phyloP scores from a whole-genome alignment of 2,888 invertebrate genomes.

The Acleris literana region DNA sequence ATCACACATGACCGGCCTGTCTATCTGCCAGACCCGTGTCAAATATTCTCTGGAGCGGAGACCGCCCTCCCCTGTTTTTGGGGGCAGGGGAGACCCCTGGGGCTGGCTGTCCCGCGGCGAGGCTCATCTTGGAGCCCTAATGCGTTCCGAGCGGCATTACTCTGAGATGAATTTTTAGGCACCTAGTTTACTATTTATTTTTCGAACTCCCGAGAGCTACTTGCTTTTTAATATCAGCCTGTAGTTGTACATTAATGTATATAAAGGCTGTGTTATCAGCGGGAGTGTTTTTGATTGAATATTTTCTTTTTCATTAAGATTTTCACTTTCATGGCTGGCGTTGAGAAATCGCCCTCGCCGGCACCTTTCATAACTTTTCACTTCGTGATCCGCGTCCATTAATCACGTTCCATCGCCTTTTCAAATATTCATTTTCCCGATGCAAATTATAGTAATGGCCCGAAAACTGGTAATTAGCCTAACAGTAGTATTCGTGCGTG shows the following conservation, averaged over 20 bases:
- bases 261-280: slow-evolving; percentile 6
- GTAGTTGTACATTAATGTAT: background rate
- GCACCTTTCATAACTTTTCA: slow-evolving; percentile 83
- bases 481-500: slow-evolving; percentile 52
- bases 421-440: slow-evolving; percentile 83
- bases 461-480: slow-evolving; percentile 76
- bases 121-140: slow-evolving; percentile 82
- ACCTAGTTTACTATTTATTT: slow-evolving; percentile 40
- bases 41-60: slow-evolving; percentile 84
- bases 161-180: slow-evolving; percentile 77
- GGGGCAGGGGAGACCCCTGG: slow-evolving; percentile 73
- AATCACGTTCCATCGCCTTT: slow-evolving; percentile 81
- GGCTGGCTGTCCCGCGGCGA: slow-evolving; percentile 81
- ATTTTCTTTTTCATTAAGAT: slow-evolving; percentile 78
- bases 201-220: background rate
- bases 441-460: slow-evolving; percentile 80
- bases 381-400: slow-evolving; percentile 82
- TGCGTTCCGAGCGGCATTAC: slow-evolving; percentile 77
- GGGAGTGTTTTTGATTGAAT: slow-evolving; percentile 60
- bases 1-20: slow-evolving; percentile 84
- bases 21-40: slow-evolving; percentile 84
- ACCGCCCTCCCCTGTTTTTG: slow-evolving; percentile 70
- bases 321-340: slow-evolving; percentile 68
- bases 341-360: slow-evolving; percentile 77
- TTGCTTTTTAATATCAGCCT: background rate